phyloP scores from a whole-genome alignment of 2,888 invertebrate species.

The Lepetodrilus schrolli region DNA sequence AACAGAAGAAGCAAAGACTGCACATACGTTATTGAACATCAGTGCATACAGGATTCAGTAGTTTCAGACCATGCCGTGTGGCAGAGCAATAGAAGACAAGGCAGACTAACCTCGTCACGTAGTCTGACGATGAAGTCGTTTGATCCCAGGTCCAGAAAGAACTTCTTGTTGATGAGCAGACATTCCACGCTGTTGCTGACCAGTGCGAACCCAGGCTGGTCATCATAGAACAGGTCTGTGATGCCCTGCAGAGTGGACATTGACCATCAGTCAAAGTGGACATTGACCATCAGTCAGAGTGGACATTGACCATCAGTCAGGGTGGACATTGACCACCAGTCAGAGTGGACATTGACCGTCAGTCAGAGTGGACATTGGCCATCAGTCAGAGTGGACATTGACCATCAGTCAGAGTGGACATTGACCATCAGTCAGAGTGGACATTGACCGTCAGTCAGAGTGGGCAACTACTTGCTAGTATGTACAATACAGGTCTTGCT shows the following conservation, averaged over 20 bases:
- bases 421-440: no score
- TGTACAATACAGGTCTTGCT: no score
- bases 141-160: slow-evolving; percentile 61
- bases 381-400: neutral
- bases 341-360: neutral
- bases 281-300: neutral
- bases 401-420: no score
- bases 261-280: neutral
- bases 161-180: slow-evolving; percentile 65
- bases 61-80: no score
- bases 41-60: no score
- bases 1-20: no score
- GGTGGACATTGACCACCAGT: neutral
- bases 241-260: slow-evolving; percentile 51
- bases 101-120: slow-evolving; percentile 53
- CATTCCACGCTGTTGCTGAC: slow-evolving; percentile 69
- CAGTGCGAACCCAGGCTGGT: slow-evolving; percentile 61
- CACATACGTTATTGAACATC: no score
- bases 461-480: no score
- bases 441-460: no score
- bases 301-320: neutral
- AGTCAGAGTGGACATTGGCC: no score
- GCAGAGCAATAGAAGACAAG: no score
- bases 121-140: slow-evolving; percentile 51
- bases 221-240: slow-evolving; percentile 57